Percentiles rank a stretch among this genome's conserved stretches.
These are phyloP conservation scores for Sorex maritimensis DNA, from an alignment of 2,797 vertebrate genomes.

Conservation along the genomic window DNA sequence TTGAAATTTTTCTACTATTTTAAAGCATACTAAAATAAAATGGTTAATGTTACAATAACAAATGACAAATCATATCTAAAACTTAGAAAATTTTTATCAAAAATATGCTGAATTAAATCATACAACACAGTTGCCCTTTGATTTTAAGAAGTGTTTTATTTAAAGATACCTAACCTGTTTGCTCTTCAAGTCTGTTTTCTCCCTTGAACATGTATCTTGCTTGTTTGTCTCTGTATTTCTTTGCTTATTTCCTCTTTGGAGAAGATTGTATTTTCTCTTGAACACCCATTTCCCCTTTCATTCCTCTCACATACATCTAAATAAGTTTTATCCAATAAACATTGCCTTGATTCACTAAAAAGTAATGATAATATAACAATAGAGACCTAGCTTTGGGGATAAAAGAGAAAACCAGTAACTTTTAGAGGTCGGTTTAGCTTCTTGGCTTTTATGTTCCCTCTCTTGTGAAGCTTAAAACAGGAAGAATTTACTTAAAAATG, in stretches of 20 bases:
- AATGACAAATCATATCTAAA: slow-evolving; percentile 44
- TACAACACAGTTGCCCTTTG: background rate
- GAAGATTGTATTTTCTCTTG: no score
- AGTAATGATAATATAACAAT: no score
- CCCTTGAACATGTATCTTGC: no score
- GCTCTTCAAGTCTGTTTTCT: no score
- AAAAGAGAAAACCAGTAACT: background rate
- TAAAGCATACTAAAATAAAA: slow-evolving; percentile 6
- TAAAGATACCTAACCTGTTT: no score
- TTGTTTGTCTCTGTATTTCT: no score
- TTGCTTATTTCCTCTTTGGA: no score
- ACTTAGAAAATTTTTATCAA: background rate
- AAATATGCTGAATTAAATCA: slow-evolving; percentile 13
- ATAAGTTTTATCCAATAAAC: no score
- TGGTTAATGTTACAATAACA: slow-evolving; percentile 43
- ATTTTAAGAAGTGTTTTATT: background rate
- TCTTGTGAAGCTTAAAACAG: slow-evolving; percentile 38
- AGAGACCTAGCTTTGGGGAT: no score
- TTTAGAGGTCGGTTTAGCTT: slow-evolving; percentile 39
- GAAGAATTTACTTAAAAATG: slow-evolving; percentile 62
- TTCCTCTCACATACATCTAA: no score
- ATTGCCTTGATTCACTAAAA: no score
- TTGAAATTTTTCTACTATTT: slow-evolving; percentile 53
- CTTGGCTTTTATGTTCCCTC: background rate
- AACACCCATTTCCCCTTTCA: no score